phyloP scores from a whole-genome alignment of 1,140 invertebrate species.

The Nephila pilipes region DNA sequence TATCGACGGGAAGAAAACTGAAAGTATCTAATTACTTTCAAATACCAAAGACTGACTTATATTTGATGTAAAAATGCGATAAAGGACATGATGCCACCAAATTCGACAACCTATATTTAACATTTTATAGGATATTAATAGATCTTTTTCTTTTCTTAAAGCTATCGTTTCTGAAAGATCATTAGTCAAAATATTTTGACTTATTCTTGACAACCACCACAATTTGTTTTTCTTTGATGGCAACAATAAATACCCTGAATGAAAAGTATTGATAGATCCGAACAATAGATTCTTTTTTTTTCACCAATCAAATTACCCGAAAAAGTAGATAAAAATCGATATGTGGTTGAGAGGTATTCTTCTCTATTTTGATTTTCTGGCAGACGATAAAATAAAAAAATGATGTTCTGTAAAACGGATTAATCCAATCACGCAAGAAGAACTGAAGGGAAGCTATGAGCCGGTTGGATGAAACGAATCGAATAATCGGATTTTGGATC shows the following conservation, averaged over 20 bases:
- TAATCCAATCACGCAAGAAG: conserved; percentile 31
- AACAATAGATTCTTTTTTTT: neutral
- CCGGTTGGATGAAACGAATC: neutral
- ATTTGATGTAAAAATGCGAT: neutral
- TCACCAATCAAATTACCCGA: neutral
- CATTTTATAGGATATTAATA: neutral
- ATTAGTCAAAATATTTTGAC: conserved; percentile 5
- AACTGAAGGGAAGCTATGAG: neutral
- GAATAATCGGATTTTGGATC: conserved; percentile 38
- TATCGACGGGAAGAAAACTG: too few relatives aligned
- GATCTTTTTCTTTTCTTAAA: neutral
- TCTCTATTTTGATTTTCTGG: neutral
- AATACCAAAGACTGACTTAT: too few relatives aligned
- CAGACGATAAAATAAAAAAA: neutral
- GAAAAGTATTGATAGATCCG: neutral
- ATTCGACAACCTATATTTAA: neutral
- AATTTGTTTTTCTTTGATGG: neutral
- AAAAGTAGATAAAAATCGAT: conserved; percentile 33
- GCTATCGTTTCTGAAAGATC: neutral
- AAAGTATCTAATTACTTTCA: too few relatives aligned
- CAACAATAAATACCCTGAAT: neutral
- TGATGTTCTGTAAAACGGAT: conserved; percentile 15
- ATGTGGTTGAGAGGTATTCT: neutral
- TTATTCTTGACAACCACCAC: neutral
- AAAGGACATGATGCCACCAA: neutral